Evolutionary conservation across 2,888 invertebrate species (phyloP).

Genomic region (Xylota sylvarum): DNA sequence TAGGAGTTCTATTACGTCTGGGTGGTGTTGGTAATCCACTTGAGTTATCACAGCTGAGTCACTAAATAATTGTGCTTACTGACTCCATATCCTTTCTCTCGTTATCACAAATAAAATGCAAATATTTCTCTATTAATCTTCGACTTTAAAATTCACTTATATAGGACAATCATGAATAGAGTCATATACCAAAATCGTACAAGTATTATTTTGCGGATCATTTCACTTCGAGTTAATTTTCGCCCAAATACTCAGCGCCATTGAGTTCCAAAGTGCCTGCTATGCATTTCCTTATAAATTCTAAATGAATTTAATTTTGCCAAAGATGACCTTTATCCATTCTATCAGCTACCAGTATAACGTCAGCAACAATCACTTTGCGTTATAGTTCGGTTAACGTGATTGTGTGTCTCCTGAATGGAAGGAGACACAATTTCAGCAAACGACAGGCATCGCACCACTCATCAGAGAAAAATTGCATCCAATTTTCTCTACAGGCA

Average conservation of each 20-base stretch:
- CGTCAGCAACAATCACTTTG: conserved; percentile 42
- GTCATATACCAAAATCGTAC: too few species aligned
- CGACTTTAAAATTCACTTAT: too few species aligned
- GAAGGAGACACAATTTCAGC: conserved; percentile 7
- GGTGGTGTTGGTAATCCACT: too few species aligned
- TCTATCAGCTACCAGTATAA: conserved; percentile 12
- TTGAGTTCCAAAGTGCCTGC: background rate
- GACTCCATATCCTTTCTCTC: too few species aligned
- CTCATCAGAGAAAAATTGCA: conserved; percentile 37
- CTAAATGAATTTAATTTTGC: conserved; percentile 27
- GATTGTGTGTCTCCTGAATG: conserved; percentile 18
- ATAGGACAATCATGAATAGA: background rate
- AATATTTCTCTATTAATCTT: too few species aligned
- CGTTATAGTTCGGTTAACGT: conserved; percentile 34
- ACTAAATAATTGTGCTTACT: too few species aligned
- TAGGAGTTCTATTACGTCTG: too few species aligned
- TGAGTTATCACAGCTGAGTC: too few species aligned
- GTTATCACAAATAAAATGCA: too few species aligned
- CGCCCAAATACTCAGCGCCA: background rate
- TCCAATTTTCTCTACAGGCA: conserved; percentile 35
- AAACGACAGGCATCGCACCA: conserved; percentile 38
- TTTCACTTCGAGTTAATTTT: background rate
- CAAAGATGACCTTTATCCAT: conserved; percentile 2
- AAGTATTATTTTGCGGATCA: background rate
- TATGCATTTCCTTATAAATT: conserved; percentile 29